Evolutionary conservation across 2,888 invertebrate species (phyloP), one percentile per base, ranked within the genome.

Genomic region (Caenorhabditis sp.): DNA sequence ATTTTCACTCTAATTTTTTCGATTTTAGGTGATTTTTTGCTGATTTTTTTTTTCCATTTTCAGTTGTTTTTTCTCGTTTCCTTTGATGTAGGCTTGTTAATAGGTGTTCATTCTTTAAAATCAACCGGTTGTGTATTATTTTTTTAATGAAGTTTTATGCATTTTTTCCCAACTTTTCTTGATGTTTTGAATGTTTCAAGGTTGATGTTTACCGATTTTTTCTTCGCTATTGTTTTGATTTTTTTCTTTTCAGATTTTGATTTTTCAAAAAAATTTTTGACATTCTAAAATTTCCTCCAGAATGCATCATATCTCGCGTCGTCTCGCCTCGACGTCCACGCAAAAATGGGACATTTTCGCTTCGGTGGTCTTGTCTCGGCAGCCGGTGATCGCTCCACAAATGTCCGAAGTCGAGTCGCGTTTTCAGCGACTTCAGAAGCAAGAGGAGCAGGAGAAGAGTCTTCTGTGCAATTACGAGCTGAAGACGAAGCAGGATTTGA

Each of bases 391-490:
- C 54, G 90, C 91, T 2, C 87, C 91, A 44, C 82, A 85, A 44
- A 88, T 91, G 89, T 75, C 84, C 10, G 85, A 85, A 41, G 64
- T 89, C 35, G 91, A 91, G 64, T 56, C 77, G 63, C 82, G 84
- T 22, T 88, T 84, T 38, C 80, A 85, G 14, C 59, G 58, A 12
- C 64, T 86, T 7, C 85, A 84, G 51, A 63, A 70, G 26, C 49
- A 82, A 24, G 73, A 86, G 14, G 91, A 91, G 58, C 26, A 81
- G 14, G 90, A 90, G 51, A 80, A 83, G 10, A 88, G 90, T 47
- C 83, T 89, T 28, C 76, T 89, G 66, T 87, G 84, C 19, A 88
- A 91, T 79, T 91, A 87, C 81, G 91, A 91, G 70, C 68, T 91
- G 59, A 88, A 89, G 47, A 76, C 86, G 6, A 89, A 72, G 44